A percentile compares a stretch with the other conserved stretches of the same genome.
Conservation (phyloP, 2,888 invertebrate genomes). For the Pristionchus exspectatus region DNA sequence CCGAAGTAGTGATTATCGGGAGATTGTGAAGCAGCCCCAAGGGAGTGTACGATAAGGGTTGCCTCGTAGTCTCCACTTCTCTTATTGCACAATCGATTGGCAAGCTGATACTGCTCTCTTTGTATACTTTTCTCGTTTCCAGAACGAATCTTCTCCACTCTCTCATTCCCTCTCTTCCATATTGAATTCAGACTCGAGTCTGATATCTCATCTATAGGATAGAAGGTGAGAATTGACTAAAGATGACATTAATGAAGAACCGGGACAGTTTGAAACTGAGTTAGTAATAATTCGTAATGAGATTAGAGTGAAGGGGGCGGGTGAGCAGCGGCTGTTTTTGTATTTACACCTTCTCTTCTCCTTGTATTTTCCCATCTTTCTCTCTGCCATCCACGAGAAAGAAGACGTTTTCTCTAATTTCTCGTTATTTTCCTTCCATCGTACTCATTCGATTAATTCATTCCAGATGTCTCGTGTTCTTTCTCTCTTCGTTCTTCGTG, state of each 20-base stretch:
- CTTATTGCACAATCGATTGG: conserved; percentile 29
- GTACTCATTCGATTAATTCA: background rate
- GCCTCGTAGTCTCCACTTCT: background rate
- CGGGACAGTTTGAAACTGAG: background rate
- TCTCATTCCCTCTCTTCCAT: background rate
- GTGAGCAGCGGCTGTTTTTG: background rate
- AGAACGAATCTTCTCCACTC: conserved; percentile 8
- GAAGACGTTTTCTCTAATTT: background rate
- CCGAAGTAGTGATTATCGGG: background rate
- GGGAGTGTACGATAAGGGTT: background rate
- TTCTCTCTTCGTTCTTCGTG: conserved; percentile 38
- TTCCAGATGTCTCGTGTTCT: conserved; percentile 19
- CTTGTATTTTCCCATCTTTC: background rate
- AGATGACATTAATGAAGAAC: background rate
- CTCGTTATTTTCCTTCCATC: background rate
- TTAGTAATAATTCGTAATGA: background rate
- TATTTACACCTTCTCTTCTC: background rate
- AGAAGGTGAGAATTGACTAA: background rate
- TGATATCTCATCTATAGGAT: background rate
- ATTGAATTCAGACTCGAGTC: background rate
- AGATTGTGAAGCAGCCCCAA: background rate
- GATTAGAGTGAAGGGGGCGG: background rate
- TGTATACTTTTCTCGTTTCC: conserved; percentile 3
- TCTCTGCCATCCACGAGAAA: background rate
- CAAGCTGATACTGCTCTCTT: conserved; percentile 13